These are phyloP conservation scores for Hycleus cichorii DNA, from an alignment of 1,140 invertebrate species.

Conservation along the genomic window DNA sequence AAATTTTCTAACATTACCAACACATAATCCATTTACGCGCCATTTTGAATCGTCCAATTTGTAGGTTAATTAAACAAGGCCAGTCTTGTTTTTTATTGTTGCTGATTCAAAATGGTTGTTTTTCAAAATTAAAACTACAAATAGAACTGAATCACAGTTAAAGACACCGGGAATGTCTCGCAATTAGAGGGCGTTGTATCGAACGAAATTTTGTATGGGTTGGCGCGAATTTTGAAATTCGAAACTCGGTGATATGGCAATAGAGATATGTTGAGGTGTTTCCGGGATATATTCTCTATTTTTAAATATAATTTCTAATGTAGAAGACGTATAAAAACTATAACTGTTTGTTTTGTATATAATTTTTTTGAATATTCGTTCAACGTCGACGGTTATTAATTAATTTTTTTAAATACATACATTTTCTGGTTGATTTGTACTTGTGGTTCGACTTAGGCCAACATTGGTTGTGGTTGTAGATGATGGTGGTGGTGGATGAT, in stretches of 20 bases:
- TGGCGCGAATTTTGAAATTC: too few relatives aligned
- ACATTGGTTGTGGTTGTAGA: slow-evolving; percentile 1
- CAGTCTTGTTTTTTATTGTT: neutral
- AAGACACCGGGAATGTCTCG: slow-evolving; percentile 31
- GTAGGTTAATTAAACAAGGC: too few relatives aligned
- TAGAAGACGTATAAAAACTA: neutral
- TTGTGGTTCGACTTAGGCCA: slow-evolving; percentile 18
- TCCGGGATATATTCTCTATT: too few relatives aligned
- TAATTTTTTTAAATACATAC: slow-evolving; percentile 3
- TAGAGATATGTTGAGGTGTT: slow-evolving; percentile 2
- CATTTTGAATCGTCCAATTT: neutral
- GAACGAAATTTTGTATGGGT: slow-evolving; percentile 7
- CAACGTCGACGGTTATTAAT: neutral
- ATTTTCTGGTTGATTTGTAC: slow-evolving; percentile 19
- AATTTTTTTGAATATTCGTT: too few relatives aligned
- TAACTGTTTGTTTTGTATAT: neutral
- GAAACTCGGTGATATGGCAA: too few relatives aligned
- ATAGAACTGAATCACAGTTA: slow-evolving; percentile 30
- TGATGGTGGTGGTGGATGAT: neutral
- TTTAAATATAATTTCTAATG: neutral
- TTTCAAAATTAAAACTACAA: neutral
- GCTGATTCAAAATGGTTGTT: too few relatives aligned
- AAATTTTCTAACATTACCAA: neutral
- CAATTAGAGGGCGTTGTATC: too few relatives aligned
- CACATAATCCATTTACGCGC: neutral